Conservation (phyloP, 2,797 vertebrate genomes). For the Anguilla anguilla region DNA sequence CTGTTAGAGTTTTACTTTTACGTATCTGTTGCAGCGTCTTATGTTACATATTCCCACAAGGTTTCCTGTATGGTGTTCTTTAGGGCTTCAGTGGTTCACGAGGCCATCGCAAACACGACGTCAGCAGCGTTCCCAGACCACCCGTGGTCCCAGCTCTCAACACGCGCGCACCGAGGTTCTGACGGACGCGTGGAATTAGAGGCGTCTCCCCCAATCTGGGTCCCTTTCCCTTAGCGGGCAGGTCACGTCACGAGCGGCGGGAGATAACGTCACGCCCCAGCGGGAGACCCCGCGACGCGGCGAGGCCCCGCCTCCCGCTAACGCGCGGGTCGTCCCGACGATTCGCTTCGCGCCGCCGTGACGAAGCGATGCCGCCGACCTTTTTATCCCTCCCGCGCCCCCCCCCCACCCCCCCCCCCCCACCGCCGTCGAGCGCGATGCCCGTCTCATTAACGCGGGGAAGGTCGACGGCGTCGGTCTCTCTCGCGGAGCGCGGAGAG, state of each 20-base stretch:
- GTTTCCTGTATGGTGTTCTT: neutral
- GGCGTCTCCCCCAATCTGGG: neutral
- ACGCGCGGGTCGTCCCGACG: slow-evolving; percentile 12
- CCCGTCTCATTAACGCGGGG: slow-evolving; percentile 34
- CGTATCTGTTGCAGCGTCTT: neutral
- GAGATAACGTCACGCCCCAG: neutral
- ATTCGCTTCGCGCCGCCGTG: slow-evolving; percentile 1
- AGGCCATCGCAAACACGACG: neutral
- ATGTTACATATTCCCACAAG: neutral
- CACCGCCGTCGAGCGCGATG: slow-evolving; percentile 43
- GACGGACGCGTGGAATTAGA: no score
- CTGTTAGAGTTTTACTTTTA: neutral
- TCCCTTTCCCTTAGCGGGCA: neutral
- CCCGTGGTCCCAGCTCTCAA: neutral
- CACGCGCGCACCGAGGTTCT: no score
- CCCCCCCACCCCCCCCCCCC: slow-evolving; percentile 28
- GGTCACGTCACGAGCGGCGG: neutral
- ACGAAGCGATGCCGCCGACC: neutral
- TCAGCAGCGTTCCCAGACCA: neutral
- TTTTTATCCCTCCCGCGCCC: slow-evolving; percentile 6
- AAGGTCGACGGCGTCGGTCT: slow-evolving; percentile 47
- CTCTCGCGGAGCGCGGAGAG: neutral
- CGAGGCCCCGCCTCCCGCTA: neutral
- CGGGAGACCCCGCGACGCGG: neutral
- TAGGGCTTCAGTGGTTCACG: neutral